Percentiles rank a stretch among this genome's conserved stretches.
These are phyloP conservation scores for Centropristis striata DNA, from an alignment of 2,113 vertebrate species.

Conservation along the genomic window DNA sequence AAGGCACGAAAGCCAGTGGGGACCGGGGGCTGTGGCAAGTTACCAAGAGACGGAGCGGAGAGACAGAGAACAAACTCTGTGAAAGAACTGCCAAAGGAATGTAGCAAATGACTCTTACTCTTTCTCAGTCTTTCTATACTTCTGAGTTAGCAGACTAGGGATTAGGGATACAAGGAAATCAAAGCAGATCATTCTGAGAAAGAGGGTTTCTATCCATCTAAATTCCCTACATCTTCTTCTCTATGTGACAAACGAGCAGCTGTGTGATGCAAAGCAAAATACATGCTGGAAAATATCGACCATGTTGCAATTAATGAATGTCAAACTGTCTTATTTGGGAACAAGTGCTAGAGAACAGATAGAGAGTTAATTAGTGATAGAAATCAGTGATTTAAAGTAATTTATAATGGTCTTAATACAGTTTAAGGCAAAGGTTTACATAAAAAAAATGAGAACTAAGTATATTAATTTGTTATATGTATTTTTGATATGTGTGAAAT, in stretches of 20 bases:
- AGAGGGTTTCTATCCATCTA: slow-evolving; percentile 32
- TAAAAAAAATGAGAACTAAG: background rate
- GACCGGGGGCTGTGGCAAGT: slow-evolving; percentile 64
- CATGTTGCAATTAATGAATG: slow-evolving; percentile 20
- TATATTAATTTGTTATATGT: background rate
- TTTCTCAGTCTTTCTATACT: slow-evolving; percentile 46
- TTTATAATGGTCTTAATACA: background rate
- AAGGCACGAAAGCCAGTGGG: slow-evolving; percentile 72
- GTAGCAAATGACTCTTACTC: slow-evolving; percentile 53
- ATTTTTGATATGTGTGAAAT: background rate
- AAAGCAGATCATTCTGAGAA: slow-evolving; percentile 54
- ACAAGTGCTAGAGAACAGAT: background rate
- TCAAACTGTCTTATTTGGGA: background rate
- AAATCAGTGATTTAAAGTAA: background rate
- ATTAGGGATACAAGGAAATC: slow-evolving; percentile 57
- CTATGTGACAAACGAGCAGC: slow-evolving; percentile 42
- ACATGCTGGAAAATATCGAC: slow-evolving; percentile 37
- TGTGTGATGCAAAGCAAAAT: slow-evolving; percentile 45
- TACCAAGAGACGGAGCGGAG: slow-evolving; percentile 57
- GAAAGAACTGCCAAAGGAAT: slow-evolving; percentile 60
- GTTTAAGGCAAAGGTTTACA: background rate
- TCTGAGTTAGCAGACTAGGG: slow-evolving; percentile 31
- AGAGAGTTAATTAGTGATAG: background rate
- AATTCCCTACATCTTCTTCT: slow-evolving; percentile 43
- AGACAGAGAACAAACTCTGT: slow-evolving; percentile 47